A percentile compares a stretch with the other conserved stretches of the same genome.
phyloP scores from a whole-genome alignment of 2,113 vertebrate genomes.

The Sinocyclocheilus maitianheensis region DNA sequence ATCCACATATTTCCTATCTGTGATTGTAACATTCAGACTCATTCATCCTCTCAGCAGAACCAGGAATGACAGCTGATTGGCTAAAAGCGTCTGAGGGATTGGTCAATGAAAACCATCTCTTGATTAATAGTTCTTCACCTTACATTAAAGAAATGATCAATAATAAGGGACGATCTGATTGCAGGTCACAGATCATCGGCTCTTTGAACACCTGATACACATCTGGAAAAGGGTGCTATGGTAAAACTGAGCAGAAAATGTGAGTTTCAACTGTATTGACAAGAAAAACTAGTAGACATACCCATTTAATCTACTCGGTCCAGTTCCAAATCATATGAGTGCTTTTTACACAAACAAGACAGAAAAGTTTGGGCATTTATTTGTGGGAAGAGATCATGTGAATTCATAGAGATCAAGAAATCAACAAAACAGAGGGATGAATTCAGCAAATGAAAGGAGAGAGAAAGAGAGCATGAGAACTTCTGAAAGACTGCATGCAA shows the following conservation, averaged over 20 bases:
- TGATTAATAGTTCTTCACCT: constrained; percentile 49
- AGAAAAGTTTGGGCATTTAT: constrained; percentile 81
- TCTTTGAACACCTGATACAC: constrained; percentile 60
- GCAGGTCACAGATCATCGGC: constrained; percentile 66
- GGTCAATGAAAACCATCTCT: background rate
- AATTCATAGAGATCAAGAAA: constrained; percentile 67
- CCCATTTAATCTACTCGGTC: constrained; percentile 83
- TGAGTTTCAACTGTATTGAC: constrained; percentile 74
- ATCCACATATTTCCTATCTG: constrained; percentile 2
- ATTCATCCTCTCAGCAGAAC: constrained; percentile 42
- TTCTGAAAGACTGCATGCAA: constrained; percentile 69
- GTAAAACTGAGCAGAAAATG: constrained; percentile 74
- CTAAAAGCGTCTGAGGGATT: constrained; percentile 34
- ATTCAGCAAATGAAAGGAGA: constrained; percentile 56
- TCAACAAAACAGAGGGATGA: constrained; percentile 55
- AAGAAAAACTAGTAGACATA: constrained; percentile 79
- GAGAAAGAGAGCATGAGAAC: constrained; percentile 65
- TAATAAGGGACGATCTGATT: constrained; percentile 59
- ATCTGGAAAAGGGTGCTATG: constrained; percentile 64
- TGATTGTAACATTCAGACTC: constrained; percentile 31
- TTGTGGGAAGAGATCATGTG: constrained; percentile 71
- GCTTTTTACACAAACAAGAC: constrained; percentile 82
- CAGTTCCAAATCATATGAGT: constrained; percentile 82
- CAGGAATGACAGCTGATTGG: constrained; percentile 47
- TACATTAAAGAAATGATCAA: constrained; percentile 52